These are phyloP conservation scores for Cataglyphis altisquamis DNA, from an alignment of 2,888 invertebrate genomes.

Conservation along the genomic window DNA sequence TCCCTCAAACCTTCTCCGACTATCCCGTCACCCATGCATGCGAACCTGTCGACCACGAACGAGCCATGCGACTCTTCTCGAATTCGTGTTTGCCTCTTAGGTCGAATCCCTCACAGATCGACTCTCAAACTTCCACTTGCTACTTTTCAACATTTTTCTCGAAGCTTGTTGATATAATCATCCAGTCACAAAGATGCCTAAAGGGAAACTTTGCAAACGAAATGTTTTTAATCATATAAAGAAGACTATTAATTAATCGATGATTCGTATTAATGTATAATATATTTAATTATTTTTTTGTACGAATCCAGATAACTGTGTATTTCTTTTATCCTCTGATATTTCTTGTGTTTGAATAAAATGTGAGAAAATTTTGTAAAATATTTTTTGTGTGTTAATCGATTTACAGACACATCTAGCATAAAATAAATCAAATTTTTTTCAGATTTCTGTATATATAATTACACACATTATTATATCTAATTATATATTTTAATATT, in stretches of 20 bases:
- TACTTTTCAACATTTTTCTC: conserved; percentile 25
- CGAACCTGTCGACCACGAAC: conserved; percentile 72
- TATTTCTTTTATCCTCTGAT: neutral
- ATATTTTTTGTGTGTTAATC: neutral
- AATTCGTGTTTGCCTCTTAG: conserved; percentile 40
- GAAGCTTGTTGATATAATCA: conserved; percentile 30
- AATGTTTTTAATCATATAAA: neutral
- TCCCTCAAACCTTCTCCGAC: conserved; percentile 75
- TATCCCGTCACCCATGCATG: conserved; percentile 79
- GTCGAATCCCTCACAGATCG: conserved; percentile 33
- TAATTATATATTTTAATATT: neutral
- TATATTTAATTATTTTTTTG: neutral
- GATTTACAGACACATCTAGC: neutral
- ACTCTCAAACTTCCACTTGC: conserved; percentile 22
- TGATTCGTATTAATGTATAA: neutral
- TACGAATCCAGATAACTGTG: neutral
- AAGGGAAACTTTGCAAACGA: neutral
- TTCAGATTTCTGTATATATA: neutral
- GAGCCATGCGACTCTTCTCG: conserved; percentile 64
- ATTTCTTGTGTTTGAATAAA: neutral
- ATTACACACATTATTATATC: neutral
- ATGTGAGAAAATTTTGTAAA: neutral
- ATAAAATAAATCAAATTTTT: neutral
- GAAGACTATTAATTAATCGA: neutral
- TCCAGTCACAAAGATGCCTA: conserved; percentile 11